Percentiles rank a stretch among this genome's conserved stretches.
phyloP scores from a whole-genome alignment of 2,113 vertebrate genomes.

The Rana temporaria region DNA sequence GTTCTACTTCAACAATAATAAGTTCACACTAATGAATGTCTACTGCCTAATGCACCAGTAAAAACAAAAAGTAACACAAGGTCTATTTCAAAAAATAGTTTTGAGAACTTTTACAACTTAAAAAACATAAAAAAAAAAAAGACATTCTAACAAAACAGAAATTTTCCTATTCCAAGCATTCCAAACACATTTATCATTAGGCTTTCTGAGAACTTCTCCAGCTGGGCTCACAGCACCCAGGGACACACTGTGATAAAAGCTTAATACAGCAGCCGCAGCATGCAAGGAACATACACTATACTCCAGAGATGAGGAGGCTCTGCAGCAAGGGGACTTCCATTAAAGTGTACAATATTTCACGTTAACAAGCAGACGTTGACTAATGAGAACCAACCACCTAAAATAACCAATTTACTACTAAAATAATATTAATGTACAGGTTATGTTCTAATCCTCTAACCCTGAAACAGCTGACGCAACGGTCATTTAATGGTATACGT shows the following conservation, averaged over 20 bases:
- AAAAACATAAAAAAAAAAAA: too few relatives aligned
- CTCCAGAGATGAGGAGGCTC: neutral
- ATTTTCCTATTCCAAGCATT: conserved; percentile 25
- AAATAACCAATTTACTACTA: neutral
- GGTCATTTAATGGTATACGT: too few relatives aligned
- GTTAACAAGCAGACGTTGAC: conserved; percentile 2
- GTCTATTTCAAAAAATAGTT: too few relatives aligned
- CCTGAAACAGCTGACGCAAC: too few relatives aligned
- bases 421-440: neutral
- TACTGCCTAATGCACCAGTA: too few relatives aligned
- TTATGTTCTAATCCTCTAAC: too few relatives aligned
- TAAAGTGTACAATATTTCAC: neutral
- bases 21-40: too few relatives aligned
- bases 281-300: conserved; percentile 16
- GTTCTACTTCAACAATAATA: too few relatives aligned
- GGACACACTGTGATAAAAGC: conserved; percentile 41
- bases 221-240: conserved; percentile 30
- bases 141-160: neutral
- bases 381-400: neutral
- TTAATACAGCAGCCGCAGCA: conserved; percentile 35
- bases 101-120: conserved; percentile 17
- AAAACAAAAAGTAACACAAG: too few relatives aligned
- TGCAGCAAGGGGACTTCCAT: conserved; percentile 15
- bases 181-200: conserved; percentile 39
- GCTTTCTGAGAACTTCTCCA: conserved; percentile 30